These are phyloP conservation scores for Struthio camelus DNA, from an alignment of 2,113 vertebrate species.

Conservation along the genomic window DNA sequence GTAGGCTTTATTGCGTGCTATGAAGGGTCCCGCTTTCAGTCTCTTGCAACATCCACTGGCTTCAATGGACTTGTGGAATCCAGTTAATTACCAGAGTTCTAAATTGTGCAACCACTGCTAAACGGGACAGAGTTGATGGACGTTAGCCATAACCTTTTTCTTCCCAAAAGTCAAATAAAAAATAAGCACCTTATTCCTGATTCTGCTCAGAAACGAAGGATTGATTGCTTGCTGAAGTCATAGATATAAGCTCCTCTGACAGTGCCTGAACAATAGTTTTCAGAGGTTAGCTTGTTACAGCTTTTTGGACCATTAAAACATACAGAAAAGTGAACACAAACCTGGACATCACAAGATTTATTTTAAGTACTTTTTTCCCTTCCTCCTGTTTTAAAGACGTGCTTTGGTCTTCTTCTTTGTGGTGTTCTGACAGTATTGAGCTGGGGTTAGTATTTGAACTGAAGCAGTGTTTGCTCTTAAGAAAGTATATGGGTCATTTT, in stretches of 20 bases:
- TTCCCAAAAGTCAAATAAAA: conserved; percentile 6
- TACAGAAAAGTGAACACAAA: background rate
- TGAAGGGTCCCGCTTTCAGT: background rate
- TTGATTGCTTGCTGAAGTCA: conserved; percentile 3
- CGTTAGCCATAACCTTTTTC: background rate
- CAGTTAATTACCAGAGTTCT: background rate
- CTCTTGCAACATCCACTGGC: background rate
- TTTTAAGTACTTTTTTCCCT: background rate
- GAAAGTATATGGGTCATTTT: background rate
- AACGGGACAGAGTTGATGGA: background rate
- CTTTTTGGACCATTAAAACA: background rate
- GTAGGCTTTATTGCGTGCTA: background rate
- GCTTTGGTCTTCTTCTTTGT: conserved; percentile 9
- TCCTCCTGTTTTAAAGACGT: background rate
- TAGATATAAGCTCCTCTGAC: background rate
- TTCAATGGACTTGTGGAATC: background rate
- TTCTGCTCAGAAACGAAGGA: conserved; percentile 10
- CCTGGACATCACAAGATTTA: background rate
- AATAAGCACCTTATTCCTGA: background rate
- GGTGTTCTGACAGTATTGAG: background rate
- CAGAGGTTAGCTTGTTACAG: background rate
- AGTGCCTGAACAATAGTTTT: background rate
- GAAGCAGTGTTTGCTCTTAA: background rate
- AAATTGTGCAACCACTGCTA: background rate
- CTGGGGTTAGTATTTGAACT: background rate